Evolutionary conservation across 2,888 invertebrate genomes (phyloP), one percentile per base, ranked within the genome.

Genomic region (Chironomus tentans): DNA sequence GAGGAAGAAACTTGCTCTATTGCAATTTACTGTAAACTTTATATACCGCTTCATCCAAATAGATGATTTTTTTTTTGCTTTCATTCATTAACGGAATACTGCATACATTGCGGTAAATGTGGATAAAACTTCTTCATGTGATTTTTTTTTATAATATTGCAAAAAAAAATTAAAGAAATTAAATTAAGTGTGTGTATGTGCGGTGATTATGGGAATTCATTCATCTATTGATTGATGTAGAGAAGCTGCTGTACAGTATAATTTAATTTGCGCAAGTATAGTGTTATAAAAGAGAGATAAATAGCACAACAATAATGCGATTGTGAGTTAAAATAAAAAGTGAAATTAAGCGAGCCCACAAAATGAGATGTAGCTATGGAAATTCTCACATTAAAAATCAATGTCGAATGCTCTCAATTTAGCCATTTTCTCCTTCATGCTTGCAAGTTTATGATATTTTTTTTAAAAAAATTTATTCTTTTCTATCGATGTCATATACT

Each of bases 11-110:
- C 38, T 38, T 38, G 38, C 38, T 38, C 38, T 38, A 38, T 38
- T 38, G 38, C 38, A 38, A 38, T 38, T 38, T 38, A 38, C 38
- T 38, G 38, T 38, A 38, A 38, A 38, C 38, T 38, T 38, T 38
- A 38, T 38, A 38, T 38, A 38, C 38, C 38, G 38, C 38, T 38
- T 38, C 38, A 10, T 38, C 38, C 2, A 38, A 38, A 38, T 38
- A 38, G 38, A 38, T 28, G 28, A 24, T 22, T 65, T 21, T 61
- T 61, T 15, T 72, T 72, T 38, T 13, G 15, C 22, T 18, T 72
- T 72, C 61, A 61, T 72, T 72, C 72, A 72, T 72, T 72, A 72
- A 72, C 72, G 72, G 72, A 72, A 62, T 24, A 72, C 28, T 28
- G 72, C 28, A 62, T 28, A 72, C 62, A 72, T 72, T 72, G 72